Base-by-base conservation (phyloP, 2,797 vertebrate genomes). In the Triplophysa bombifrons region DNA sequence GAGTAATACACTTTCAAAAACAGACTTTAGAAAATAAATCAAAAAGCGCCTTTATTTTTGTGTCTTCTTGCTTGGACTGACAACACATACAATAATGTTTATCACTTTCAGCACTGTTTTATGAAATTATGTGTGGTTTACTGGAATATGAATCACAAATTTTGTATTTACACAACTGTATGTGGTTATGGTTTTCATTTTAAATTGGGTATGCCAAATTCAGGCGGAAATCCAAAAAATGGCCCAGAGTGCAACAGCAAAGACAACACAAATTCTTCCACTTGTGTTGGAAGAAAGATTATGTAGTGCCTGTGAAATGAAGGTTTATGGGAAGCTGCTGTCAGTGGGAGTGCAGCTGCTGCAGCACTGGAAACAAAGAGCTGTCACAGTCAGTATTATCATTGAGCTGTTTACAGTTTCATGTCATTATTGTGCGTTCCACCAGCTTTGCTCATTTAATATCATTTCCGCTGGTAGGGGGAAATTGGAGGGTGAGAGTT, bases 331-430 rank as follows among this genome's bases (percentile, higher is more conserved):
- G 67, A 78, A 20, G 56, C 67, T 77, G 76, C 56, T 61, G 44
- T 61, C 56, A 70, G 76, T 46, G 69, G 67, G 27, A 71, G 44
- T 78, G 63, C 74, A 22, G 50, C 63, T 17, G 34, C 50, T 17
- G 50, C 63, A 55, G 44, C 66, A 41, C 27, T 78, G 76, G 56
- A 78, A 78, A 71, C 46, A 38, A 71, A 78, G 34, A 41, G 44
- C 56, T 2, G 46, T 50, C 76, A 78, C 41, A 63, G 22, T 58
- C 38, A 66, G 64, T 22, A 14, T 68, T 76, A 67, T 67, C 74
- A 67, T 76, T 51, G 22, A 68, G 68, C 64, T 51, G 67, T 78
- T 63, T 78, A 70, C 67, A 3, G n/a, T 78, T 76, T 76, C 74
- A 68, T 68, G 38, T 46, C 67, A 71, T 63, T 51, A 63, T 63